Percentiles rank a stretch among this genome's conserved stretches.
phyloP scores from a whole-genome alignment of 2,888 invertebrate species.

The Hydrotaea cyrtoneurina region DNA sequence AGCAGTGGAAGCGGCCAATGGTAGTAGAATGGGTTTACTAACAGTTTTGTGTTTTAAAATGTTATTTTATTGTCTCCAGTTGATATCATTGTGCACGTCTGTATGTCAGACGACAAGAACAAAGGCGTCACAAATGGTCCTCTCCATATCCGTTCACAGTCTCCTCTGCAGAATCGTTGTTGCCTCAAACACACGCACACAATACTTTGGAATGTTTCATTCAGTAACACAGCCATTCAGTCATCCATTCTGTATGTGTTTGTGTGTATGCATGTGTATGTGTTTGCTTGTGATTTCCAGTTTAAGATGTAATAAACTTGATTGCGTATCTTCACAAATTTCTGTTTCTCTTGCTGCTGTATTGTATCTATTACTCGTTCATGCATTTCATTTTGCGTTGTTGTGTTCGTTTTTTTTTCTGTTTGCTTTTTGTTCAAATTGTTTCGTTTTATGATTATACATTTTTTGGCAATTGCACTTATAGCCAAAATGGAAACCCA shows the following conservation, averaged over 20 bases:
- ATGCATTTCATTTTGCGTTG: constrained; percentile 47
- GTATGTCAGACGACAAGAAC: constrained; percentile 59
- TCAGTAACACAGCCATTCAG: not conserved
- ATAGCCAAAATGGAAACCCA: constrained; percentile 25
- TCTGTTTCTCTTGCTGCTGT: not conserved
- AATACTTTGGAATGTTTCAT: not conserved
- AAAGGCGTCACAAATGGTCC: constrained; percentile 65
- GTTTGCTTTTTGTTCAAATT: constrained; percentile 23
- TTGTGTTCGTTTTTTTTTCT: not conserved
- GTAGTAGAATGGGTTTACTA: constrained; percentile 30
- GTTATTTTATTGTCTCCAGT: constrained; percentile 67
- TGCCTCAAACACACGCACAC: not conserved
- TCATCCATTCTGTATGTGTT: not conserved
- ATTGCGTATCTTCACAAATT: constrained; percentile 59
- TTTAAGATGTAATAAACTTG: constrained; percentile 64
- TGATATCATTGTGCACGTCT: constrained; percentile 58
- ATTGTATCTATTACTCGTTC: constrained; percentile 32
- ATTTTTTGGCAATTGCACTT: constrained; percentile 44
- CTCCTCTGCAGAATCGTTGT: not conserved
- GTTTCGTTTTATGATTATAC: constrained; percentile 44
- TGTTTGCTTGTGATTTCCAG: constrained; percentile 43
- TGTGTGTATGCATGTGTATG: constrained; percentile 41
- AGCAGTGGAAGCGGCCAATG: not conserved
- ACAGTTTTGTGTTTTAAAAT: constrained; percentile 64
- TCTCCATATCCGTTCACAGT: not conserved